Conservation (phyloP, 1,140 invertebrate genomes). For the Orius insidiosus region DNA sequence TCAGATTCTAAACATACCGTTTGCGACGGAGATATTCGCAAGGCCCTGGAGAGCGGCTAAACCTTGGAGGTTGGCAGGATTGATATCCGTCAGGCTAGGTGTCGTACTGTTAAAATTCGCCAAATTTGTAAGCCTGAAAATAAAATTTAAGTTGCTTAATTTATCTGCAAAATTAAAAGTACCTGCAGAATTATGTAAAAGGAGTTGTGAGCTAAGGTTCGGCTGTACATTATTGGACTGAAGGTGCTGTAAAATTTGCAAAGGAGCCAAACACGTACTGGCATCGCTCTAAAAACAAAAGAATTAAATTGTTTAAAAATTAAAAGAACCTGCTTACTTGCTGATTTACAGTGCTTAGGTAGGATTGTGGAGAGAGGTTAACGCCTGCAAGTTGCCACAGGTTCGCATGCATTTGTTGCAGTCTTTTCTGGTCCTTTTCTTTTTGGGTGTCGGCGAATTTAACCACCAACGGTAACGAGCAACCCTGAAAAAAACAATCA, state of each 20-base stretch:
- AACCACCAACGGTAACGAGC: slow-evolving; percentile 90
- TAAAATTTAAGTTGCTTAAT: background rate
- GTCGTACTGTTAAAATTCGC: slow-evolving; percentile 22
- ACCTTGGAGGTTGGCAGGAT: slow-evolving; percentile 38
- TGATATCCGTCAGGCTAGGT: slow-evolving; percentile 31
- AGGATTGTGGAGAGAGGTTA: slow-evolving; percentile 20
- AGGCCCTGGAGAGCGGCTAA: slow-evolving; percentile 32
- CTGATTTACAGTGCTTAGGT: slow-evolving; percentile 16
- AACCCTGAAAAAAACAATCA: slow-evolving; percentile 42
- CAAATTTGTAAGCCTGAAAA: slow-evolving; percentile 22
- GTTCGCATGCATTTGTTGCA: slow-evolving; percentile 79
- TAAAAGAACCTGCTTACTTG: slow-evolving; percentile 10
- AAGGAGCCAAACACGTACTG: slow-evolving; percentile 17
- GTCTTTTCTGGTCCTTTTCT: slow-evolving; percentile 91
- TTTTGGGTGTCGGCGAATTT: slow-evolving; percentile 99
- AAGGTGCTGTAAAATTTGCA: slow-evolving; percentile 41
- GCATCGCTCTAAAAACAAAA: slow-evolving; percentile 18
- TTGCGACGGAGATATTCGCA: slow-evolving; percentile 32
- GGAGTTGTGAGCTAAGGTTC: slow-evolving; percentile 30
- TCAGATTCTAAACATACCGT: slow-evolving; percentile 17
- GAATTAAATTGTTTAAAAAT: background rate
- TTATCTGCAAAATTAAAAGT: slow-evolving; percentile 12
- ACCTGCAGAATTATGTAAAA: slow-evolving; percentile 33
- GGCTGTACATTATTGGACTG: slow-evolving; percentile 40
- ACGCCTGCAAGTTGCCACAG: slow-evolving; percentile 59